Base-by-base conservation (phyloP, 1,140 invertebrate genomes). In the Drosophila watanabei region DNA sequence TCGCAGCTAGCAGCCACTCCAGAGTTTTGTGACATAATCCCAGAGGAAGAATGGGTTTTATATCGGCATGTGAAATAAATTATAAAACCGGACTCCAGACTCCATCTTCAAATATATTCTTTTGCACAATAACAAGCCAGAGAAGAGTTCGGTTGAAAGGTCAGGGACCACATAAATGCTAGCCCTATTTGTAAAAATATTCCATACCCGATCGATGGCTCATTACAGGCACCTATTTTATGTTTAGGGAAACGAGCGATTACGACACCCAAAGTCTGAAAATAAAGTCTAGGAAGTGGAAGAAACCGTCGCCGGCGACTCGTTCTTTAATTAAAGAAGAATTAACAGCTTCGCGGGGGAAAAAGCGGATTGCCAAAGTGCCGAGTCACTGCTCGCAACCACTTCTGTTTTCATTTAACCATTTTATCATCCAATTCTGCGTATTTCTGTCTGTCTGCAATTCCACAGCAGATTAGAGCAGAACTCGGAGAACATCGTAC, bases 311-410 rank as follows among this genome's bases (percentile, higher is more conserved):
- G 70, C 52, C 33, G 16, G 58, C 59, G 68, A 88, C 82, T 84
- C 64, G 85, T 71, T 88, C 84, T 88, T 88, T 88, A 88, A 88
- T 88, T 88, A 88, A 66, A 75, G n/a, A 66, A 79, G 86, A 88
- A 84, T 88, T 88, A 88, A 84, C 84, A 88, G 80, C 80, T 88
- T 78, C 68, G 79, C 49, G 51, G 69, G 48, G 76, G 75, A 75
- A 88, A 83, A 88, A 88, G 64, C 72, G 63, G 58, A 68, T 86
- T 76, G 80, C 30, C 32, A 87, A 81, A 82, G 18, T 54, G 66
- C 64, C 85, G 45, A 88, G 84, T 88, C 84, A 88, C 14, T 32
- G 48, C 58, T 79, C 52, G 59, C 37, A 51, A 45, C 28, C 82
- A 79, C 82, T 85, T 85, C 41, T 63, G 52, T 70, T 79, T 79